Evolutionary conservation across 2,797 vertebrate species (phyloP).

Genomic region (Ciconia nigra): DNA sequence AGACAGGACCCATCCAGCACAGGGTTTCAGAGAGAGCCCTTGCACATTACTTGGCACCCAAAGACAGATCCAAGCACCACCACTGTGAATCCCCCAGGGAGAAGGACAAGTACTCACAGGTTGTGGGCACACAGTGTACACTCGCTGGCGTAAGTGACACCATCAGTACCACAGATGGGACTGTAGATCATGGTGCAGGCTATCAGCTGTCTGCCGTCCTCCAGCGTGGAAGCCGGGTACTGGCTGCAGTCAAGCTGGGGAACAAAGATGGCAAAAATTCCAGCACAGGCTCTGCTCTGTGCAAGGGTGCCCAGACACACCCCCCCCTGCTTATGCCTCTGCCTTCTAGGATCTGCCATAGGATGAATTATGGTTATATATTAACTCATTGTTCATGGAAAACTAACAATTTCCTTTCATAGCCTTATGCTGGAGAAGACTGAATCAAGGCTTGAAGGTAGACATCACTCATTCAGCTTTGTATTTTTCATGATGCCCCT

Average conservation of each 20-base stretch:
- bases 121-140: slow-evolving; percentile 42
- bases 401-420: slow-evolving; percentile 3
- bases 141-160: slow-evolving; percentile 17
- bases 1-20: not conserved
- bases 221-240: not conserved
- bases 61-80: not conserved
- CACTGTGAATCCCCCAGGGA: not conserved
- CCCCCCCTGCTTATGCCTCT: not conserved
- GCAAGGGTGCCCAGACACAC: not conserved
- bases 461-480: not conserved
- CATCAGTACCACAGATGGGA: not conserved
- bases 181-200: slow-evolving; percentile 23
- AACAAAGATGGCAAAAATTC: not conserved
- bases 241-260: slow-evolving; percentile 40
- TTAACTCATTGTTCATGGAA: not conserved
- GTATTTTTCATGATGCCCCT: not conserved
- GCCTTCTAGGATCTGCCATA: not conserved
- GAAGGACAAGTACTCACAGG: not conserved
- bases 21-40: not conserved
- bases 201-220: not conserved
- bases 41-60: too few species aligned
- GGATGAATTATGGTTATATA: not conserved
- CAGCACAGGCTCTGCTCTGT: not conserved
- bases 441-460: slow-evolving; percentile 1
- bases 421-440: not conserved